Base-by-base conservation (phyloP, 2,888 invertebrate species). In the Euclidia mi region DNA sequence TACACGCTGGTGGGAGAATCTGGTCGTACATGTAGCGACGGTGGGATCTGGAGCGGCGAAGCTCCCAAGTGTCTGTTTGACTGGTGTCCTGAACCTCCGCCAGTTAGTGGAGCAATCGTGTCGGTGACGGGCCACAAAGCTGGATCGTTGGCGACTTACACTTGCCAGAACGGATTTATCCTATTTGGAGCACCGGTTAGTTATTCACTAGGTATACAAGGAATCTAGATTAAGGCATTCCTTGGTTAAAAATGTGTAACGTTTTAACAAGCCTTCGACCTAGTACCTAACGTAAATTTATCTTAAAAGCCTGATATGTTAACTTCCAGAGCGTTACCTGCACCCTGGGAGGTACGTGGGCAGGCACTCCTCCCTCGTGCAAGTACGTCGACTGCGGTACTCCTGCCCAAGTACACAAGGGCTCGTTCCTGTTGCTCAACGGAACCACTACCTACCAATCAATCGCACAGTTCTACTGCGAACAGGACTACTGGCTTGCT, bases 311-410 rank as follows among this genome's bases (percentile, higher is more conserved):
- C n/a, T n/a, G n/a, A 1, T 29, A 29, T 29, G 1, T 4, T 34
- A 0, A 14, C 3, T 34, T 34, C 4, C 80, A 97, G 97, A 95
- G 97, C 32, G 95, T 98, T 29, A 96, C 96, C 9, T 98, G 98
- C 84, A 96, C 97, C 32, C 95, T 98, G 11, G 98, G 98, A 1
- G 98, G 98, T 0, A 95, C 96, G 59, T 98, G 98, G 98, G 96
- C 96, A 0, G 95, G 95, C 31, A 96, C 96, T 12, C 96, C 97
- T 0, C 98, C 98, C 0, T 95, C 96, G 2, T 98, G 98, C 87
- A 96, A 97, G 84, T 98, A 97, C 89, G 97, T 98, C 1, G 98
- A 97, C 87, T 98, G 98, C 85, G 98, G 97, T 0, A 96, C 97
- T 4, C 98, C 97, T 0, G 97, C 97, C 0, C 96, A 96, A 68